These are phyloP conservation scores for Gnathonemus longibarbis DNA, from an alignment of 2,113 vertebrate species.

Conservation along the genomic window DNA sequence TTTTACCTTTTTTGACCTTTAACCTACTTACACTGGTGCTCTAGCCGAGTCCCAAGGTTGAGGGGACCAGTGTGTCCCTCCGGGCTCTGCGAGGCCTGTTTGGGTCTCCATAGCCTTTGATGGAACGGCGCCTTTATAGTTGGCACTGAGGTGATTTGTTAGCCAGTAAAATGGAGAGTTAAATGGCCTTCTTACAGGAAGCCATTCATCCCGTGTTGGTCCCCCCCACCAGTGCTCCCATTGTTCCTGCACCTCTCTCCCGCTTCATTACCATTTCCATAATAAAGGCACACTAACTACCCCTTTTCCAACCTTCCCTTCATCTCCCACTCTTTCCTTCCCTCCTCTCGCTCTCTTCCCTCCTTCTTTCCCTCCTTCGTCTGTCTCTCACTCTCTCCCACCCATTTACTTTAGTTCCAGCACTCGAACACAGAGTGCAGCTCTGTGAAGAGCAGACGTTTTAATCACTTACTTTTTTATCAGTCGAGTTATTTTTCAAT, in stretches of 20 bases:
- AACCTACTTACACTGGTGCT: background rate
- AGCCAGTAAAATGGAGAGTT: constrained; percentile 28
- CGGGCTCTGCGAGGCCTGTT: constrained; percentile 22
- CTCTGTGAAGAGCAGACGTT: background rate
- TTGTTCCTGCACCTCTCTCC: constrained; percentile 9
- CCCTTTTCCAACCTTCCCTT: constrained; percentile 65
- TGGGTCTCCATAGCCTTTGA: constrained; percentile 55
- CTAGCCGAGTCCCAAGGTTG: background rate
- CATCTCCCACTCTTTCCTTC: constrained; percentile 54
- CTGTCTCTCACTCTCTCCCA: background rate
- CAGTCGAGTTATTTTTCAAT: background rate
- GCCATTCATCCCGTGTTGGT: constrained; percentile 13
- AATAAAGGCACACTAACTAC: constrained; percentile 69
- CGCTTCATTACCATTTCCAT: constrained; percentile 32
- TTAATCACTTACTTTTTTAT: background rate
- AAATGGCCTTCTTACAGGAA: constrained; percentile 35
- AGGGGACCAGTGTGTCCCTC: background rate
- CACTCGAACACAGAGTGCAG: background rate
- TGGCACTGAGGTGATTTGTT: constrained; percentile 34
- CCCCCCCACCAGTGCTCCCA: constrained; percentile 12
- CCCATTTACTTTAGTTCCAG: background rate
- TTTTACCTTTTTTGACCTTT: background rate
- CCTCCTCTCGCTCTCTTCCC: constrained; percentile 10
- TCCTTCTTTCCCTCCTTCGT: background rate
- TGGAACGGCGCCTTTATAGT: constrained; percentile 55